phyloP scores from a whole-genome alignment of 2,113 vertebrate species.

The Hiodon alosoides region DNA sequence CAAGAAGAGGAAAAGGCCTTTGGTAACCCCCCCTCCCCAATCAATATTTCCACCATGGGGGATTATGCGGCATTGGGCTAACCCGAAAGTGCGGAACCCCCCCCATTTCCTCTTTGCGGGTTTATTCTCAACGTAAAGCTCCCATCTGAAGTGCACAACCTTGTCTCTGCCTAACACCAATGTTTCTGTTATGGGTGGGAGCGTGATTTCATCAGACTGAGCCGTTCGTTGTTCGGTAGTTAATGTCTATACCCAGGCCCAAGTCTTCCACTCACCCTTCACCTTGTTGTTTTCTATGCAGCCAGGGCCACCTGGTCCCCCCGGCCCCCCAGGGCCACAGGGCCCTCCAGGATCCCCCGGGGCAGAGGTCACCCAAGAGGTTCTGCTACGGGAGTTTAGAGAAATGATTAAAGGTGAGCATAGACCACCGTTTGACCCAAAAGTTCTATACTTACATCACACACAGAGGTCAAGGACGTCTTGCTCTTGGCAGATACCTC shows the following conservation, averaged over 20 bases:
- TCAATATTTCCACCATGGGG: not conserved
- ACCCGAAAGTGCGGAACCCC: too few species aligned
- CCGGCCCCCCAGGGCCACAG: conserved; percentile 73
- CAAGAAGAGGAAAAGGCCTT: conserved; percentile 74
- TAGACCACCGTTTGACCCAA: not conserved
- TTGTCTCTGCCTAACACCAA: too few species aligned
- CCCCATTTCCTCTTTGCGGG: too few species aligned
- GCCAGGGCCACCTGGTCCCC: conserved; percentile 81
- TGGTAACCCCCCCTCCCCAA: conserved; percentile 57
- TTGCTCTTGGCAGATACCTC: too few species aligned
- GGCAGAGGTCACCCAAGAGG: conserved; percentile 76
- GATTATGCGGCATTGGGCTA: too few species aligned
- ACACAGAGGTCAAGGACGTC: not conserved
- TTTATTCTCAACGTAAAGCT: too few species aligned
- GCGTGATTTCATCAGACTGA: too few species aligned
- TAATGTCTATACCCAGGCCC: not conserved
- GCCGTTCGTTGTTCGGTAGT: not conserved
- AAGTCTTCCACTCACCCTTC: not conserved
- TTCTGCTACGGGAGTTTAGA: conserved; percentile 82
- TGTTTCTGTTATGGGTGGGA: too few species aligned
- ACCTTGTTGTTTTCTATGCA: conserved; percentile 32
- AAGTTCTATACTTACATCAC: not conserved
- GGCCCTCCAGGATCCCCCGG: conserved; percentile 72
- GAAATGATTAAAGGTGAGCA: conserved; percentile 78
- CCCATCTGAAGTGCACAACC: too few species aligned